phyloP scores from a whole-genome alignment of 2,888 invertebrate species.

The Suillia variegata region DNA sequence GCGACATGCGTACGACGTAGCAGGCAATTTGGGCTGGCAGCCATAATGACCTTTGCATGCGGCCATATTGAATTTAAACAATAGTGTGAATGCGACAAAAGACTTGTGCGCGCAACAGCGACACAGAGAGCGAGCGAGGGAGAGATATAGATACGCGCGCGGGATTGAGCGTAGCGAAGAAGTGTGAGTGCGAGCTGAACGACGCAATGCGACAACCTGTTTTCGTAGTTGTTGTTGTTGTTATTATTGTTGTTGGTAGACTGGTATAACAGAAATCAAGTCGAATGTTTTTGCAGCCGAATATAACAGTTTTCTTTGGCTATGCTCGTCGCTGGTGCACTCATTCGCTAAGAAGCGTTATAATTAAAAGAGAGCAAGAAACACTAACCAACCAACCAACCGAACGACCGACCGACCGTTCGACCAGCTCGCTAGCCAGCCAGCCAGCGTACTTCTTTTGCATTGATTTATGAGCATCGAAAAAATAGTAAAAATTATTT shows the following conservation, averaged over 20 bases:
- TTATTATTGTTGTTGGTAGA: conserved; percentile 23
- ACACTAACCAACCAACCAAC: too few relatives aligned
- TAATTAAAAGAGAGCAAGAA: too few relatives aligned
- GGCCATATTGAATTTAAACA: conserved; percentile 9
- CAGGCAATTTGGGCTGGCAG: too few relatives aligned
- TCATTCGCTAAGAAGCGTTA: neutral
- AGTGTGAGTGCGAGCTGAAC: conserved; percentile 17
- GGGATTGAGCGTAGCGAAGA: neutral
- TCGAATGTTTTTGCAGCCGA: neutral
- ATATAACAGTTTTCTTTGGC: neutral
- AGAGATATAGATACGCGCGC: neutral
- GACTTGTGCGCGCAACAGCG: neutral
- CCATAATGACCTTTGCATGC: conserved; percentile 13
- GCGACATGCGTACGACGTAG: conserved; percentile 36
- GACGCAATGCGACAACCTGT: conserved; percentile 26
- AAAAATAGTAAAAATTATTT: neutral
- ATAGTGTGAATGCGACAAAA: neutral
- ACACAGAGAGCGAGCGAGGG: neutral
- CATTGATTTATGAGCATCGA: neutral
- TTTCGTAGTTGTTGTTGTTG: conserved; percentile 31
- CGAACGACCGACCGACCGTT: too few relatives aligned
- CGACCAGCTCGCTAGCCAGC: too few relatives aligned
- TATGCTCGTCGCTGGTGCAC: neutral
- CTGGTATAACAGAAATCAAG: conserved; percentile 28
- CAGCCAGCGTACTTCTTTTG: too few relatives aligned